phyloP scores from a whole-genome alignment of 2,888 invertebrate genomes.

The Papilio demoleus region DNA sequence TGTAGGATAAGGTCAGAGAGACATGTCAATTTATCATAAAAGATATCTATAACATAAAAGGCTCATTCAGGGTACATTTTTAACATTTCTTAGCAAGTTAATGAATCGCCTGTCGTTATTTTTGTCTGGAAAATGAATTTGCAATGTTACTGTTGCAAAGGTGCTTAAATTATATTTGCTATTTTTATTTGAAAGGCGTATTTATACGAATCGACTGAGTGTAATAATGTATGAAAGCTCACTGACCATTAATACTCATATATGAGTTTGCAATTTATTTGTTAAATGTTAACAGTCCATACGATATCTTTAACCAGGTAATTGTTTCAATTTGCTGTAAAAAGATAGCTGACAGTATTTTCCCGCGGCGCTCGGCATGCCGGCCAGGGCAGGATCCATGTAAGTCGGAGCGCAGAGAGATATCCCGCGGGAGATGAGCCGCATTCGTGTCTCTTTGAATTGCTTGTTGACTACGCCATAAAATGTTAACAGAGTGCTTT shows the following conservation, averaged over 20 bases:
- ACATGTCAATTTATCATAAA: no score
- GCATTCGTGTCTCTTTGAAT: slow-evolving; percentile 31
- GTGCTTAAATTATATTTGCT: not conserved
- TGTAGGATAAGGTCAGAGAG: no score
- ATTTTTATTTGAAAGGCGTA: not conserved
- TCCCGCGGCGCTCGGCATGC: no score
- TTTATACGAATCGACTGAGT: not conserved
- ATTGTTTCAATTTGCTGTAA: not conserved
- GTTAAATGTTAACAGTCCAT: not conserved
- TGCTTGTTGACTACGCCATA: slow-evolving; percentile 43
- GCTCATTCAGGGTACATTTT: no score
- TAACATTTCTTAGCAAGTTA: no score
- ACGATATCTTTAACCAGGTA: not conserved
- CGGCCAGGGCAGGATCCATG: not conserved
- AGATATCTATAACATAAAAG: no score
- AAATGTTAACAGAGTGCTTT: slow-evolving; percentile 41
- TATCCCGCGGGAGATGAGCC: slow-evolving; percentile 11
- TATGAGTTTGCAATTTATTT: not conserved
- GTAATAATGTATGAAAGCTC: not conserved
- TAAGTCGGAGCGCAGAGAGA: not conserved
- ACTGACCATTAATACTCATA: no score
- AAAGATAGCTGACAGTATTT: no score
- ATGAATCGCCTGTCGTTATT: no score
- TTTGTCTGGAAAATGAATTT: no score
- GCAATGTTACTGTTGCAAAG: no score